A percentile compares a stretch with the other conserved stretches of the same genome.
Evolutionary conservation across 2,888 invertebrate genomes (phyloP).

Genomic region (Drosophila ezoana): DNA sequence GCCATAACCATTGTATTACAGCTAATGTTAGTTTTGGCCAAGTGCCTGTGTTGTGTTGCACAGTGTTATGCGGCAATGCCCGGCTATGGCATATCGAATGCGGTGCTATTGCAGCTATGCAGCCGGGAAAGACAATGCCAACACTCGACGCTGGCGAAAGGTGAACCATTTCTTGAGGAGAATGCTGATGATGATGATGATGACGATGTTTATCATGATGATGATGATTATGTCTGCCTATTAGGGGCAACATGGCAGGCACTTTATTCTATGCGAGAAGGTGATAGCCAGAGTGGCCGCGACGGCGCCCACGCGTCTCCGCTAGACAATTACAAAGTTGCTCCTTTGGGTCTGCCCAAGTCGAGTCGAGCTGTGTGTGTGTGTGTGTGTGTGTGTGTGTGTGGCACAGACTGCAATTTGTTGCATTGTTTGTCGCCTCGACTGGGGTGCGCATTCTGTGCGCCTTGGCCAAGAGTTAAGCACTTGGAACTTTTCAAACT

Average conservation of each 20-base stretch:
- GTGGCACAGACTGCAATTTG: constrained; percentile 67
- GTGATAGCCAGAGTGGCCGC: constrained; percentile 27
- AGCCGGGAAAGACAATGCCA: constrained; percentile 49
- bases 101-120: constrained; percentile 52
- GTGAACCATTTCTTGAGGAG: constrained; percentile 18
- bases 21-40: background rate
- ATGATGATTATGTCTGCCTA: constrained; percentile 64
- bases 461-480: constrained; percentile 67
- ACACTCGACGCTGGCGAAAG: constrained; percentile 16
- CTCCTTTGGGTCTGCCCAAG: constrained; percentile 47
- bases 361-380: constrained; percentile 1
- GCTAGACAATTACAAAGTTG: constrained; percentile 76
- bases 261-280: constrained; percentile 26
- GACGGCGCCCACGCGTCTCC: constrained; percentile 69
- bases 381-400: constrained; percentile 17
- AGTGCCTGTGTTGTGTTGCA: constrained; percentile 18
- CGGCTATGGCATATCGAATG: constrained; percentile 40
- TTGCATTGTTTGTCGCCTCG: constrained; percentile 78
- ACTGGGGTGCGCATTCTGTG: constrained; percentile 2
- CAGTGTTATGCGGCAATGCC: constrained; percentile 31
- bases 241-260: constrained; percentile 56
- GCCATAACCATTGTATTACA: background rate
- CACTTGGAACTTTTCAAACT: constrained; percentile 76
- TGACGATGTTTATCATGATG: constrained; percentile 53
- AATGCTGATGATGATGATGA: constrained; percentile 48